These are phyloP conservation scores for Leptobrachium ailaonicum DNA, from an alignment of 2,113 vertebrate genomes.

Conservation along the genomic window DNA sequence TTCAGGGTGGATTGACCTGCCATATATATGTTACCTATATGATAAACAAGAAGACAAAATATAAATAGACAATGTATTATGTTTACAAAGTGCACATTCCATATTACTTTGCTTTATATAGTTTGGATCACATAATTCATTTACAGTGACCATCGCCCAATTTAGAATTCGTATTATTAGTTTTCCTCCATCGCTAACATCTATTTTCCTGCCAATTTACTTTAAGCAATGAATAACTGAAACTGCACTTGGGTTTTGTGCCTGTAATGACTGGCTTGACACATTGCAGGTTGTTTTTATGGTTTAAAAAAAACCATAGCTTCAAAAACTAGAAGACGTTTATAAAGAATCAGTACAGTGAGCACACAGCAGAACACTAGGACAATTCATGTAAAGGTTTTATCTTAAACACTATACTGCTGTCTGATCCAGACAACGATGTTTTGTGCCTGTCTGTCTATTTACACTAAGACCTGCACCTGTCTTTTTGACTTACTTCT, in stretches of 20 bases:
- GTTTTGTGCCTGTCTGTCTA: constrained; percentile 64
- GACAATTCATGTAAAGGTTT: constrained; percentile 63
- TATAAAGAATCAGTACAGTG: constrained; percentile 63
- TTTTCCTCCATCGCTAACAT: too few species aligned
- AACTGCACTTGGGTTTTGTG: not conserved
- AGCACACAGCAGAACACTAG: constrained; percentile 61
- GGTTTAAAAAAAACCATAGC: constrained; percentile 35
- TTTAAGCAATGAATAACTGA: constrained; percentile 3
- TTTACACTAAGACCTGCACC: constrained; percentile 69
- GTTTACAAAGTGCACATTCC: too few species aligned
- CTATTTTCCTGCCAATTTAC: not conserved
- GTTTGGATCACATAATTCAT: too few species aligned
- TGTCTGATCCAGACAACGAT: constrained; percentile 71
- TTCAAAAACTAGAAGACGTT: constrained; percentile 9
- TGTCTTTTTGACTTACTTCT: constrained; percentile 59
- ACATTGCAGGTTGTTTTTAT: constrained; percentile 21
- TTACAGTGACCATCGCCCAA: too few species aligned
- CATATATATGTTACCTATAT: too few species aligned
- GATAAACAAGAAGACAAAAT: too few species aligned
- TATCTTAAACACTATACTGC: constrained; percentile 62
- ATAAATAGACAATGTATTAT: too few species aligned
- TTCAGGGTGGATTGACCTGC: too few species aligned
- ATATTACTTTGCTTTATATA: too few species aligned
- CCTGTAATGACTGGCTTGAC: not conserved
- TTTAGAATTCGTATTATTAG: too few species aligned